These are phyloP conservation scores for Eidolon helvum DNA, from an alignment of 2,113 vertebrate species.

Conservation along the genomic window DNA sequence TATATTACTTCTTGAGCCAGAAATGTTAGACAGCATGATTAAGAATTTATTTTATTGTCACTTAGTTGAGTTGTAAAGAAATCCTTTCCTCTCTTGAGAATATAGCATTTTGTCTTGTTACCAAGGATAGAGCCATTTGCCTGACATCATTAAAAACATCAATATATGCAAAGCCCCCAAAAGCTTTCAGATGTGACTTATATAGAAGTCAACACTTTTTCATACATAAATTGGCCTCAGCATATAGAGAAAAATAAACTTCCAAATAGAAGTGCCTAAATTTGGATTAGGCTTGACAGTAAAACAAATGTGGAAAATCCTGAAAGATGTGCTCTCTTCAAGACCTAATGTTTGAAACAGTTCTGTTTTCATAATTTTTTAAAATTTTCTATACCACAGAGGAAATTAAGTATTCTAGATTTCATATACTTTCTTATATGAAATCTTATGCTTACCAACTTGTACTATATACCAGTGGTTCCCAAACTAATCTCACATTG, in stretches of 20 bases:
- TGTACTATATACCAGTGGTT: background rate
- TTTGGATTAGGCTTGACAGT: background rate
- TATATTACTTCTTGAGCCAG: conserved; percentile 12
- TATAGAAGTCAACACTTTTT: background rate
- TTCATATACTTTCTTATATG: background rate
- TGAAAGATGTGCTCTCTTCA: background rate
- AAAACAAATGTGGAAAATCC: background rate
- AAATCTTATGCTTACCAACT: background rate
- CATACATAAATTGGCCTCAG: background rate
- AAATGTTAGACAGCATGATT: background rate
- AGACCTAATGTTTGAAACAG: background rate
- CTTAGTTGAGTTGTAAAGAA: conserved; percentile 30
- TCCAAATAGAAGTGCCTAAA: background rate
- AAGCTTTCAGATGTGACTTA: background rate
- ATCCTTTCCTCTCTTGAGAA: background rate
- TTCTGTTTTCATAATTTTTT: conserved; percentile 1
- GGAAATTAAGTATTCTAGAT: background rate
- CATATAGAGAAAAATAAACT: background rate
- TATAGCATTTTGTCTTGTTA: background rate
- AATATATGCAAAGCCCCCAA: background rate
- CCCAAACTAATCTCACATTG: background rate
- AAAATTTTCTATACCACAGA: background rate
- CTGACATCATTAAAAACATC: background rate
- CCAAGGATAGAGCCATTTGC: background rate
- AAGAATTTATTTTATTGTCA: conserved; percentile 17